Evolutionary conservation across 1,140 invertebrate genomes (phyloP), one percentile per base, ranked within the genome.

Genomic region (Drosophila bipectinata): DNA sequence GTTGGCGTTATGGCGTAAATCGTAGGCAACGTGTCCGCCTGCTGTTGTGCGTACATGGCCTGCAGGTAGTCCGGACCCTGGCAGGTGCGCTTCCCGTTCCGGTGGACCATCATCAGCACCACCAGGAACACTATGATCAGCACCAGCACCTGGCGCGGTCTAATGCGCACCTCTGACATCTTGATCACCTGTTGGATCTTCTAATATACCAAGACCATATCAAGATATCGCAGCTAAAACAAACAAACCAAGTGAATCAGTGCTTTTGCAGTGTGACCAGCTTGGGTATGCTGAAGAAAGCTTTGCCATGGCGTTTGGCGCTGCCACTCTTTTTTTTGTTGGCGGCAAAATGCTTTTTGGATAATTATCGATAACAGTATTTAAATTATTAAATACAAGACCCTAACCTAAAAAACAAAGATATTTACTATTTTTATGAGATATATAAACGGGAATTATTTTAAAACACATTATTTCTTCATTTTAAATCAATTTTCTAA

Each of bases 1-100:
- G 98, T 99, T 24, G 98, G 98, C 5, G 98, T 99, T 55, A 99
- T 96, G 4, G 97, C 95, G 92, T 97, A 98, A 77, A 98, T 97
- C 37, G 92, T 94, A 12, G 94, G 94, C 62, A 94, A 91, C 72
- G 92, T 92, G 34, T 91, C 90, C 15, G 75, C 53, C 44, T 71
- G 41, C 7, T 72, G 58, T 76, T 84, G 74, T 37, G 92, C 80
- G 72, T 93, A 93, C 59, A 93, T 71, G 0, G 71, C 68, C 67
- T 87, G 80, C n/a, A 91, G 57, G 44, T 74, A 87, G 9, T 79
- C 72, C 9, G 90, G 89, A 0, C 82, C 90, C 26, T 90, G 72
- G 49, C 85, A 92, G 52, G 71, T 83, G 51, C 67, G 77, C 55
- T 91, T 87, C 0, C 82, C 91, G 54, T 91, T 88, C 1, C 83